Percentiles rank a stretch among this genome's conserved stretches.
These are phyloP conservation scores for Megalops atlanticus DNA, from an alignment of 2,113 vertebrate species.

Conservation along the genomic window DNA sequence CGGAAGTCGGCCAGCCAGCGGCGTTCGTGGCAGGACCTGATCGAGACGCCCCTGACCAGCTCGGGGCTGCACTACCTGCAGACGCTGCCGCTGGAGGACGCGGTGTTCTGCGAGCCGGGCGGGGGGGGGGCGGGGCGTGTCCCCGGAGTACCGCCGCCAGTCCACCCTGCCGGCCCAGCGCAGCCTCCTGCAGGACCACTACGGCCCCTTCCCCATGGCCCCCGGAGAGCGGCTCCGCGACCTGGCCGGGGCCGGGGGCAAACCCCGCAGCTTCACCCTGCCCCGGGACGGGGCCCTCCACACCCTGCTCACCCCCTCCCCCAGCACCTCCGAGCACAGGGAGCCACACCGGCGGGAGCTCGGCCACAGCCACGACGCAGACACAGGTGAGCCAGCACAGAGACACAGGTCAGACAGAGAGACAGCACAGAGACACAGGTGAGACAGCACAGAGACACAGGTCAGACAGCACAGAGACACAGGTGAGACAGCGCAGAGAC, in stretches of 20 bases:
- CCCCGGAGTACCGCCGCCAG: constrained; percentile 82
- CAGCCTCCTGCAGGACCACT: constrained; percentile 90
- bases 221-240: constrained; percentile 75
- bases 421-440: neutral
- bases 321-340: constrained; percentile 70
- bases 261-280: constrained; percentile 94
- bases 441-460: neutral
- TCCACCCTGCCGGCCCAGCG: constrained; percentile 94
- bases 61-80: constrained; percentile 96
- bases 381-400: constrained; percentile 35
- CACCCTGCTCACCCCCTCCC: constrained; percentile 79
- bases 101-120: constrained; percentile 85
- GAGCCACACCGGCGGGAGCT: constrained; percentile 73
- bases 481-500: neutral
- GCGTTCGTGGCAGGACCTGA: constrained; percentile 98
- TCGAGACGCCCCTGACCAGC: constrained; percentile 93
- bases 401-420: neutral
- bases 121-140: constrained; percentile 65
- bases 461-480: neutral
- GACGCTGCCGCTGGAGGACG: constrained; percentile 90
- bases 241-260: constrained; percentile 76
- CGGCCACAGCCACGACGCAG: constrained; percentile 67
- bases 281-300: constrained; percentile 93
- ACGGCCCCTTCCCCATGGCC: constrained; percentile 86
- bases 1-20: constrained; percentile 92